Evolutionary conservation across 2,113 vertebrate species (phyloP).

Genomic region (Rhinogobius similis): DNA sequence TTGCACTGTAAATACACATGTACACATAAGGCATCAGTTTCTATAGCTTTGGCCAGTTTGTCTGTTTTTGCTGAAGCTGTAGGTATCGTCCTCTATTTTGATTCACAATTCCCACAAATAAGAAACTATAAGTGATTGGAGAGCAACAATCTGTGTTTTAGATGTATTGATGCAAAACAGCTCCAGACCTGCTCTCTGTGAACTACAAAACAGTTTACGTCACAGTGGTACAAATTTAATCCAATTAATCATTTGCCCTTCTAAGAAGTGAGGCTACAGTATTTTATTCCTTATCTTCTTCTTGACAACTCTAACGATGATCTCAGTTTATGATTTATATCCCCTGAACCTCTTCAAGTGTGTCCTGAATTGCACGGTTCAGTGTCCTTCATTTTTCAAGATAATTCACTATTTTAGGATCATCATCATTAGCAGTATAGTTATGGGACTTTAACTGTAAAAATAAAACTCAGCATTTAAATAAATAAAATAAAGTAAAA

Average conservation of each 20-base stretch:
- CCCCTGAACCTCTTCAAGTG: neutral
- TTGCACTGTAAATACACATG: constrained; percentile 19
- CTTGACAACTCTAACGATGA: neutral
- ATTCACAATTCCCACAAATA: constrained; percentile 8
- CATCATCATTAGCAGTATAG: no score
- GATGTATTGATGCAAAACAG: neutral
- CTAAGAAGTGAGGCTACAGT: no score
- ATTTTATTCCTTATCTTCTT: neutral
- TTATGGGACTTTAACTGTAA: no score
- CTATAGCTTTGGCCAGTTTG: constrained; percentile 18
- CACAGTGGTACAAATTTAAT: no score
- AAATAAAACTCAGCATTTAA: no score
- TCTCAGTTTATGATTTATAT: neutral
- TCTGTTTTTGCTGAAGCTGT: constrained; percentile 31
- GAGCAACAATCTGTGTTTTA: neutral
- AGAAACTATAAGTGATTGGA: neutral
- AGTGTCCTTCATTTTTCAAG: no score
- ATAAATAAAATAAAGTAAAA: no score
- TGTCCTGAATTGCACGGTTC: neutral
- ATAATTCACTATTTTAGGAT: no score
- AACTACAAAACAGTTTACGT: no score
- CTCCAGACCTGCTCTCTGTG: neutral
- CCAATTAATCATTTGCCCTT: no score
- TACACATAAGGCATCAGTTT: constrained; percentile 35
- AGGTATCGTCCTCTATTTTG: constrained; percentile 14